Evolutionary conservation across 2,797 vertebrate species (phyloP), one percentile per base, ranked within the genome.

Genomic region (Columba guinea): DNA sequence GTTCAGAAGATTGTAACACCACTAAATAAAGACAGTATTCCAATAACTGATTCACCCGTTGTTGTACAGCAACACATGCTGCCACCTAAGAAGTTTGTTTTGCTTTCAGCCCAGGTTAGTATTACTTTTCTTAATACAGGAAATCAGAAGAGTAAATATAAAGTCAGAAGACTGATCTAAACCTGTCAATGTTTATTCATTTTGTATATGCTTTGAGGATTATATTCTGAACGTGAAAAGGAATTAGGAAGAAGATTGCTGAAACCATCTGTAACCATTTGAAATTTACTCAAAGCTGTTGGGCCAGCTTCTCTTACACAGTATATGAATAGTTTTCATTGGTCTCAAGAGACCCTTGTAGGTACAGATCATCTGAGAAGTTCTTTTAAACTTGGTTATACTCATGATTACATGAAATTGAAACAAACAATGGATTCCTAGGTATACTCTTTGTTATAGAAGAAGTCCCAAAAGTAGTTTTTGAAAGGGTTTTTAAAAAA

Each of bases 51-150:
- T 91, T 98, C 99, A 1, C 99, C 99, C 9, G 98, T 99, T 86
- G 99, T 99, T 55, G 99, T 99, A 30, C 98, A 99, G 74, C 99
- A 99, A 55, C 99, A 99, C 95, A 98, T 98, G 92, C 71, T 99
- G 60, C 98, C 99, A 11, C 98, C 99, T 0, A 99, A 99, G 97
- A 99, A 98, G 88, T 99, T 99, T 95, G 98, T 99, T 80, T 98
- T 99, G 11, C 99, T 99, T 87, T 99, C 99, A n/a, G 99, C 99
- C 56, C 99, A 99, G 98, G 99, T 99, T 51, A 73, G 95, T 93
- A 21, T 21, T 28, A 49, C 9, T 69, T 65, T 58, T 53, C 23
- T 24, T 84, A 22, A 13, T 67, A 20, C 0, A 46, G n/a, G 13
- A 67, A 63, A 46, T 56, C 24, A 34, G 55, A 71, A 83, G 9